A percentile compares a stretch with the other conserved stretches of the same genome.
Evolutionary conservation across 2,888 invertebrate species (phyloP).

Genomic region (Adineta ricciae): DNA sequence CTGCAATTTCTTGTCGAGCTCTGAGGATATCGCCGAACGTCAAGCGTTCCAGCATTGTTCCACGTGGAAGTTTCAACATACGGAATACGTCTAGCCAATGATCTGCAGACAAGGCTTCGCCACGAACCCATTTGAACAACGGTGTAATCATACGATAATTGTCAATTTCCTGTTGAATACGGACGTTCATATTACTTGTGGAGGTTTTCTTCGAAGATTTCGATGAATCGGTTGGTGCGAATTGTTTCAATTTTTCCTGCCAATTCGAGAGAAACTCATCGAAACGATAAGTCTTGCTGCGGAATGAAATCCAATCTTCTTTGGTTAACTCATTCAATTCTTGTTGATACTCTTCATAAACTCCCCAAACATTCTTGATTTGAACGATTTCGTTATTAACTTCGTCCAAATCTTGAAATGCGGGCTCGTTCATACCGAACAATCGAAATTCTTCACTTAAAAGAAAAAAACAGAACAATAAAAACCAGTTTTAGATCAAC

Average conservation of each 20-base stretch:
- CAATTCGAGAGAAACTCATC: conserved; percentile 37
- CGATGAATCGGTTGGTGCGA: not conserved
- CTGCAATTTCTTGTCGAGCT: conserved; percentile 51
- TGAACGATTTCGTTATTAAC: conserved; percentile 62
- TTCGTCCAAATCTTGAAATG: conserved; percentile 59
- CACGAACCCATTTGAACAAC: conserved; percentile 65
- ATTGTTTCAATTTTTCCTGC: conserved; percentile 33
- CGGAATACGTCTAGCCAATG: conserved; percentile 85
- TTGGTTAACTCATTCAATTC: conserved; percentile 55
- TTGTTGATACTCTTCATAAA: conserved; percentile 67
- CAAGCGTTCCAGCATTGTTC: conserved; percentile 67
- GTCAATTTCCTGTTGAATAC: conserved; percentile 57
- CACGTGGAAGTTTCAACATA: conserved; percentile 61
- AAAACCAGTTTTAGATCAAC: not conserved
- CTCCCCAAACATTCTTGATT: conserved; percentile 64
- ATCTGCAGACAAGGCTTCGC: conserved; percentile 73
- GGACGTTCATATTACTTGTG: not conserved
- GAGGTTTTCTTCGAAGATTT: not conserved
- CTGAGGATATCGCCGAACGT: conserved; percentile 67
- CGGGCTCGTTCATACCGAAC: conserved; percentile 63
- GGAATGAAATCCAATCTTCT: conserved; percentile 51
- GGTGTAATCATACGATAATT: conserved; percentile 52
- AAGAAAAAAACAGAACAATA: conserved; percentile 37
- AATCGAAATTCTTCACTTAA: conserved; percentile 65
- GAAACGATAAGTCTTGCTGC: conserved; percentile 36